A percentile compares a stretch with the other conserved stretches of the same genome.
Evolutionary conservation across 37 sponge, comb jelly and placozoan genomes (phyloP).

Genomic region (Crambe crambe): DNA sequence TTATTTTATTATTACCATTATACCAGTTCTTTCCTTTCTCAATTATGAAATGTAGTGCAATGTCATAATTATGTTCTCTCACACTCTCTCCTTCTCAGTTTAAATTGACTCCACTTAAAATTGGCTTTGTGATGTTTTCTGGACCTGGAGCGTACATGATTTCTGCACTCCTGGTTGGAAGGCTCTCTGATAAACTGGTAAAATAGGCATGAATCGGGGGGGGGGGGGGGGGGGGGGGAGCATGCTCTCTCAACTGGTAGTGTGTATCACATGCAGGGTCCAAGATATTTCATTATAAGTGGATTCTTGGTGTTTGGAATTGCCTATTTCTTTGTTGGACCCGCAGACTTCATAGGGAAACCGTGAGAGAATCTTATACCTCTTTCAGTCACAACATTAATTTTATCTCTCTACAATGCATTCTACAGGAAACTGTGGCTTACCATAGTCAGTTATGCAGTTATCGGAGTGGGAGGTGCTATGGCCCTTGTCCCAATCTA

Average conservation of each 20-base stretch:
- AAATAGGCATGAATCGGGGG: no score
- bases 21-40: not conserved
- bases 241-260: no score
- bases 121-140: slow-evolving; percentile 40
- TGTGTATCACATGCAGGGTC: slow-evolving; percentile 9
- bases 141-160: slow-evolving; percentile 43
- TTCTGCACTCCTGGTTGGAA: slow-evolving; percentile 35
- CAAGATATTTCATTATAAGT: slow-evolving; percentile 42
- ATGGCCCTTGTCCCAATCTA: slow-evolving; percentile 22
- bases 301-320: slow-evolving; percentile 30
- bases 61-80: no score
- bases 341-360: slow-evolving; percentile 40
- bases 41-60: no score
- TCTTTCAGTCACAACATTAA: no score
- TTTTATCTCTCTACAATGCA: not conserved
- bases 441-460: slow-evolving; percentile 13
- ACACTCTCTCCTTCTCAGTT: slow-evolving; percentile 41
- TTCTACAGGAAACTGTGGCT: slow-evolving; percentile 54
- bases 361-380: no score
- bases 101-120: slow-evolving; percentile 11
- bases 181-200: slow-evolving; percentile 41
- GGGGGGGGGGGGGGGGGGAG: no score
- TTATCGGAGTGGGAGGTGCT: slow-evolving; percentile 42
- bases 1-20: no score
- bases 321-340: slow-evolving; percentile 49